These are phyloP conservation scores for Leptobrachium ailaonicum DNA, from an alignment of 2,113 vertebrate genomes.

Conservation along the genomic window DNA sequence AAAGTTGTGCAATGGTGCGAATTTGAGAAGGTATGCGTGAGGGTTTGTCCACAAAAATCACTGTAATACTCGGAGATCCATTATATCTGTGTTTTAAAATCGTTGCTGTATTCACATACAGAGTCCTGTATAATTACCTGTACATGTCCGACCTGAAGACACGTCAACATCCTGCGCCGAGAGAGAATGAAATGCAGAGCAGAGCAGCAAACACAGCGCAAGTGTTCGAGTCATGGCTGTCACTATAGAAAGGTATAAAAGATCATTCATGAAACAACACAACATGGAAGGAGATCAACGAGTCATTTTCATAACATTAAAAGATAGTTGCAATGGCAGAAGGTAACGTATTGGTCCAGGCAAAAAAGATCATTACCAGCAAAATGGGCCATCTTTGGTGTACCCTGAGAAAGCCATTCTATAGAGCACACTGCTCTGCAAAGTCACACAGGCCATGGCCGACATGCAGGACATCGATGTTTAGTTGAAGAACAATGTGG, in stretches of 20 bases:
- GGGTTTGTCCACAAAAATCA: not conserved
- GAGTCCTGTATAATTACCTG: constrained; percentile 21
- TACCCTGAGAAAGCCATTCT: too few species aligned
- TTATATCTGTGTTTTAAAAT: too few species aligned
- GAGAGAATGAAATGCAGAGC: constrained; percentile 4
- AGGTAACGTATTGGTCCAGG: too few species aligned
- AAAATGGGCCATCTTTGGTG: too few species aligned
- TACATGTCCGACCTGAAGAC: constrained; percentile 1
- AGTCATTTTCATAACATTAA: too few species aligned
- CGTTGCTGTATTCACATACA: not conserved
- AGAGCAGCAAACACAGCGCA: constrained; percentile 29
- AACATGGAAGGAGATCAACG: too few species aligned
- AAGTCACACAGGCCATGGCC: too few species aligned
- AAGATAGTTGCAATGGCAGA: too few species aligned
- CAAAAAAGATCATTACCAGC: too few species aligned
- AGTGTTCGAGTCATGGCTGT: constrained; percentile 25
- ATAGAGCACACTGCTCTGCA: too few species aligned
- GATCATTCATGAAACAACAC: not conserved
- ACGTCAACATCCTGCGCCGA: constrained; percentile 19
- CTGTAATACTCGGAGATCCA: not conserved
- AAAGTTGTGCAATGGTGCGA: not conserved
- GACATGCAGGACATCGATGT: too few species aligned
- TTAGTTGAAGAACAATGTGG: too few species aligned
- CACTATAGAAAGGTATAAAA: constrained; percentile 7
- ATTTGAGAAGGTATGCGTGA: not conserved